Percentiles rank a stretch among this genome's conserved stretches.
Conservation (phyloP, 2,888 invertebrate species). For the Idaea biselata region DNA sequence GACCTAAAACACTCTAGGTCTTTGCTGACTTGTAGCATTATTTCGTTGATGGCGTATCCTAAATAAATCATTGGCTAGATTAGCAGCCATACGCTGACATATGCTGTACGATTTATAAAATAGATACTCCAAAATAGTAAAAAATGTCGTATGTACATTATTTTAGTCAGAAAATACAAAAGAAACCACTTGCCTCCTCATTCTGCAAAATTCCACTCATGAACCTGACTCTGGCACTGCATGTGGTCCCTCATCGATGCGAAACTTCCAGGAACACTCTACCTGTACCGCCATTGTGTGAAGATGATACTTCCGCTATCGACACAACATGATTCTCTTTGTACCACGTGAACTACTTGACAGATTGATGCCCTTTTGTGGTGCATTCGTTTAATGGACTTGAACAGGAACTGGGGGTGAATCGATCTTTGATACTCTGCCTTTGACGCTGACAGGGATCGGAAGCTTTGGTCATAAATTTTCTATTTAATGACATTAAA, state of each 20-base stretch:
- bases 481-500: background rate
- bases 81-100: no score
- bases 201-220: background rate
- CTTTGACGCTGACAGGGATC: background rate
- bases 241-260: conserved; percentile 1
- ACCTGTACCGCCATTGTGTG: conserved; percentile 19
- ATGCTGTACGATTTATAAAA: no score
- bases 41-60: no score
- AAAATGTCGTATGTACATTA: no score
- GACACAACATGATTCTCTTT: conserved; percentile 1
- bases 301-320: conserved; percentile 23
- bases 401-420: background rate
- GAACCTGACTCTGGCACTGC: background rate
- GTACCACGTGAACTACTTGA: background rate
- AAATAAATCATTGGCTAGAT: no score
- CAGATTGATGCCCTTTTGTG: conserved; percentile 1
- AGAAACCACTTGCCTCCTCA: background rate
- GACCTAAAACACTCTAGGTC: no score
- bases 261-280: conserved; percentile 26
- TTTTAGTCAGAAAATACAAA: background rate
- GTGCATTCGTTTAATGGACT: background rate
- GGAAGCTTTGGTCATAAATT: background rate
- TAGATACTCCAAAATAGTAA: no score
- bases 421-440: background rate
- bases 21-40: no score